A percentile compares a stretch with the other conserved stretches of the same genome.
Conservation (phyloP, 2,797 vertebrate species). For the Rhabdophis nuchalis region DNA sequence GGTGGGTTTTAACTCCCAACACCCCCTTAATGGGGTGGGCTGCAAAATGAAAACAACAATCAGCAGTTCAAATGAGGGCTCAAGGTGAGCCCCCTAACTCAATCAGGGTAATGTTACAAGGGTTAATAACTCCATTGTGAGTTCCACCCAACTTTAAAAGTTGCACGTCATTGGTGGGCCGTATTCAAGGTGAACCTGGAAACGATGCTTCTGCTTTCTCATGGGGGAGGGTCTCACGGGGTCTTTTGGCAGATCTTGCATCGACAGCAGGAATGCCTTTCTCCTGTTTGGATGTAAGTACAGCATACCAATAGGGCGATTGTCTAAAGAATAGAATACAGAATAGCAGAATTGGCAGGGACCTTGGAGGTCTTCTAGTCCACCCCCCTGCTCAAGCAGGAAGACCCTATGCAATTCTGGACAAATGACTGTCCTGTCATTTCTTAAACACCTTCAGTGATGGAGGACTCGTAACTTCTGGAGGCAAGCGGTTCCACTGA, state of each 20-base stretch:
- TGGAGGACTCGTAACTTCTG: background rate
- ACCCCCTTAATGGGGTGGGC: slow-evolving; percentile 14
- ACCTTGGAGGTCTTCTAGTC: background rate
- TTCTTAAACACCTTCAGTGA: background rate
- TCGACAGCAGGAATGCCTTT: background rate
- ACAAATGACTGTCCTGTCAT: background rate
- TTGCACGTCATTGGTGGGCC: background rate
- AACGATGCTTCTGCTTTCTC: background rate
- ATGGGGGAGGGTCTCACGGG: background rate
- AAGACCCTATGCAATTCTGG: background rate
- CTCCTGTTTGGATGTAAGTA: background rate
- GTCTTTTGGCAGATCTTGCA: background rate
- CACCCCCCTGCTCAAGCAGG: background rate
- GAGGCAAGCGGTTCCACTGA: background rate
- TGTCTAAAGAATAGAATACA: background rate
- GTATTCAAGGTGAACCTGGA: background rate
- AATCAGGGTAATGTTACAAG: background rate
- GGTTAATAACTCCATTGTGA: background rate
- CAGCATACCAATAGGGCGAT: background rate
- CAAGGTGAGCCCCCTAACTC: background rate
- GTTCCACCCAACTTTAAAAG: background rate
- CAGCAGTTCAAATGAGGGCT: background rate
- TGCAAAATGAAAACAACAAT: background rate
- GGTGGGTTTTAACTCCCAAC: too few species aligned
- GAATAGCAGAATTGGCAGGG: background rate